Evolutionary conservation across 2,113 vertebrate species (phyloP).

Genomic region (Ceyx melanurus): DNA sequence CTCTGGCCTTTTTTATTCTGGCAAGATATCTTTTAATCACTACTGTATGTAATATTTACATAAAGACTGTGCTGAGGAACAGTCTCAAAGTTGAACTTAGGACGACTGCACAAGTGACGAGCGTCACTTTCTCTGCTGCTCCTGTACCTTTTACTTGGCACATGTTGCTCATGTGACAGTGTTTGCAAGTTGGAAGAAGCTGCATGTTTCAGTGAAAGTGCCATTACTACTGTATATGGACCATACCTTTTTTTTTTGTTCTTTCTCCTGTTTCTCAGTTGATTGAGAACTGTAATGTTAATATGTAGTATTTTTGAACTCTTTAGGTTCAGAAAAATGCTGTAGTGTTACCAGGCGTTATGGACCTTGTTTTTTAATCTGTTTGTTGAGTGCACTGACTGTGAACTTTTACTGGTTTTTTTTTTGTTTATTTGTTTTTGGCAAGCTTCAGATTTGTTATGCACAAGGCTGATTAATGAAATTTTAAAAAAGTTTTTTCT

Average conservation of each 20-base stretch:
- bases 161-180: conserved; percentile 80
- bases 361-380: conserved; percentile 72
- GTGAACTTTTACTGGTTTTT: conserved; percentile 72
- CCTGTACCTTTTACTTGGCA: conserved; percentile 75
- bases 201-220: conserved; percentile 84
- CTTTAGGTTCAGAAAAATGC: conserved; percentile 69
- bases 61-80: conserved; percentile 71
- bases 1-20: conserved; percentile 59
- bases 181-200: conserved; percentile 85
- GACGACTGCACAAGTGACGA: conserved; percentile 77
- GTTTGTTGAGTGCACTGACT: conserved; percentile 81
- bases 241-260: conserved; percentile 58
- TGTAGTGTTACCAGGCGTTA: conserved; percentile 73
- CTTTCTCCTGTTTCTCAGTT: conserved; percentile 55
- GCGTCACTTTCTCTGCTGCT: conserved; percentile 85
- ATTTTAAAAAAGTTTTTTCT: conserved; percentile 73
- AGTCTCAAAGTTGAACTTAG: conserved; percentile 32
- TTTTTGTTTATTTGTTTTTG: conserved; percentile 70
- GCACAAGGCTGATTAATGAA: conserved; percentile 75
- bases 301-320: conserved; percentile 72
- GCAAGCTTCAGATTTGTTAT: conserved; percentile 78
- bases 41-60: conserved; percentile 91
- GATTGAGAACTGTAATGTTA: conserved; percentile 71
- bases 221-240: conserved; percentile 87
- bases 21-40: conserved; percentile 75